Percentiles rank a stretch among this genome's conserved stretches.
phyloP scores from a whole-genome alignment of 1,140 invertebrate genomes.

The Bombus sibiricus region DNA sequence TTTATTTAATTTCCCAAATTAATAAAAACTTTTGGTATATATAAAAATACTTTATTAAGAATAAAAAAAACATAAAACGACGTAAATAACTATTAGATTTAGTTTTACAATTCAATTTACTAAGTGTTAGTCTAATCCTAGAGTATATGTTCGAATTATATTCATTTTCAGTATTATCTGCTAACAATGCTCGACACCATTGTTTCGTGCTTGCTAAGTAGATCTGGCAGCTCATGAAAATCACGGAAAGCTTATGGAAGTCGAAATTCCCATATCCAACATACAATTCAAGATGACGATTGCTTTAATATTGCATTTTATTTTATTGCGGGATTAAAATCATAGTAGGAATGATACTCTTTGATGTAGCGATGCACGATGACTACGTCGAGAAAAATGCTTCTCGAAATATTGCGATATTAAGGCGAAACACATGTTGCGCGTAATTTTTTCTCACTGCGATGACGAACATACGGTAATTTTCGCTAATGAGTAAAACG shows the following conservation, averaged over 20 bases:
- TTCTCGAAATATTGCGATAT: neutral
- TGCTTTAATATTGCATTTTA: slow-evolving; percentile 10
- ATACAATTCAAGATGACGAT: neutral
- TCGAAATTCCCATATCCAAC: neutral
- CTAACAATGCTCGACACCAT: neutral
- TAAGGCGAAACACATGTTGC: neutral
- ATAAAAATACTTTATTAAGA: neutral
- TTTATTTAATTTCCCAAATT: neutral
- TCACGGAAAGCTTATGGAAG: slow-evolving; percentile 1
- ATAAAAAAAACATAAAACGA: neutral
- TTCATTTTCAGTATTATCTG: neutral
- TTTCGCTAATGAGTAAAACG: neutral
- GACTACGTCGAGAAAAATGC: neutral
- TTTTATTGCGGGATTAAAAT: slow-evolving; percentile 7
- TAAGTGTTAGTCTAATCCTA: neutral
- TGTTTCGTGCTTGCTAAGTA: neutral
- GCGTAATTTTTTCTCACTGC: neutral
- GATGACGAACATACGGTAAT: neutral
- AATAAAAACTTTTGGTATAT: neutral
- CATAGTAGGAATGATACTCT: neutral
- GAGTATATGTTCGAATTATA: neutral
- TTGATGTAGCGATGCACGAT: slow-evolving; percentile 3
- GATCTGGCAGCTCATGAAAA: neutral
- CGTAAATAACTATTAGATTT: no score
- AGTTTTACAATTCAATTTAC: neutral